phyloP scores from a whole-genome alignment of 2,888 invertebrate species.

The Deroplatys truncata region DNA sequence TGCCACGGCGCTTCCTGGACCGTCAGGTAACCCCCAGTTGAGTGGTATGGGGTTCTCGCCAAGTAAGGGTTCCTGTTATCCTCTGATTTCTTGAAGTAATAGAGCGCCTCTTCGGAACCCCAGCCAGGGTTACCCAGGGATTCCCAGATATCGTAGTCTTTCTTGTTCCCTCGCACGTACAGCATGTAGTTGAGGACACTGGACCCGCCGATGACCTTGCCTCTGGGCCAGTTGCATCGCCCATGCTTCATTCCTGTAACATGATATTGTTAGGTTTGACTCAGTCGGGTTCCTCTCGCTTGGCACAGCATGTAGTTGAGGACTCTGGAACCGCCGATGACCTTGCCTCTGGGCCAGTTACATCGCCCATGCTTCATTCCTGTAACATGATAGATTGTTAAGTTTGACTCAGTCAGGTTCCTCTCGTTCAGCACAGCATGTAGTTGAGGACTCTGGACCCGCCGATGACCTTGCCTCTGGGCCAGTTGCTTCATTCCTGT shows the following conservation, averaged over 20 bases:
- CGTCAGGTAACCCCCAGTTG: slow-evolving; percentile 59
- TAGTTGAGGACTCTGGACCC: too few relatives aligned
- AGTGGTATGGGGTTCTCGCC: slow-evolving; percentile 72
- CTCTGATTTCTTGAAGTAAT: slow-evolving; percentile 88
- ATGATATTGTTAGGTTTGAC: too few relatives aligned
- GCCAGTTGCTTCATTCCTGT: too few relatives aligned
- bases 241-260: slow-evolving; percentile 73
- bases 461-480: too few relatives aligned
- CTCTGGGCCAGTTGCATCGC: slow-evolving; percentile 87
- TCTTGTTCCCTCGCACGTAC: slow-evolving; percentile 82
- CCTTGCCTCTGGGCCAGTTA: too few relatives aligned
- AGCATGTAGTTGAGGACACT: slow-evolving; percentile 90
- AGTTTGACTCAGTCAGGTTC: too few relatives aligned
- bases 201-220: slow-evolving; percentile 87
- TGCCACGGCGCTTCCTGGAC: slow-evolving; percentile 83
- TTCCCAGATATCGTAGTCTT: slow-evolving; percentile 90
- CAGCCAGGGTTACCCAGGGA: slow-evolving; percentile 81
- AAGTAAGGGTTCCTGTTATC: slow-evolving; percentile 85
- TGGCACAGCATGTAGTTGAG: too few relatives aligned
- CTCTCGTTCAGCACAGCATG: too few relatives aligned
- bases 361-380: too few relatives aligned
- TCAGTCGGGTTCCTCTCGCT: too few relatives aligned
- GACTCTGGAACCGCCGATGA: too few relatives aligned
- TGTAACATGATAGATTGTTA: too few relatives aligned
- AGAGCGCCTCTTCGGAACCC: slow-evolving; percentile 73